Evolutionary conservation across 2,113 vertebrate genomes (phyloP).

Genomic region (Leuciscus idus): DNA sequence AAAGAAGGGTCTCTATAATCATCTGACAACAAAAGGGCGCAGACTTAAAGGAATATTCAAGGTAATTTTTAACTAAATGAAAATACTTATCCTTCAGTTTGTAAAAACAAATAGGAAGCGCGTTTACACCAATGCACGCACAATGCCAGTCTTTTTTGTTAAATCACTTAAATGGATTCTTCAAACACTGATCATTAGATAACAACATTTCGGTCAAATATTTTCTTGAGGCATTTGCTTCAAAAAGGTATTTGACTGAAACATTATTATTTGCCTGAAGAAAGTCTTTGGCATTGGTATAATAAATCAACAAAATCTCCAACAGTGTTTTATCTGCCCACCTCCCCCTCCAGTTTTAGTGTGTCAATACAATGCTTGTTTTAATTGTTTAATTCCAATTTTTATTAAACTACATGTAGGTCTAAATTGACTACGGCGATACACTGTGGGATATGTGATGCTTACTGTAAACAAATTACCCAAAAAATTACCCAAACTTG

Average conservation of each 20-base stretch:
- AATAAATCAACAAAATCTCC: background rate
- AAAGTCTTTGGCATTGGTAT: background rate
- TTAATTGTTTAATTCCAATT: background rate
- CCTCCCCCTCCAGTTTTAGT: background rate
- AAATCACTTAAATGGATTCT: background rate
- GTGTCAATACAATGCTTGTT: background rate
- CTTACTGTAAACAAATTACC: background rate
- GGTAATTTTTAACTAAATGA: background rate
- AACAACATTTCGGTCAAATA: background rate
- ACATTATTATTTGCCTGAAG: background rate
- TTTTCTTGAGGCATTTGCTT: background rate
- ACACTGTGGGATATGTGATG: background rate
- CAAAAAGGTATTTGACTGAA: background rate
- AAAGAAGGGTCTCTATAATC: constrained; percentile 49
- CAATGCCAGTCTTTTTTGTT: background rate
- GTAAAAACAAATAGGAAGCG: background rate
- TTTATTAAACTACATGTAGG: background rate
- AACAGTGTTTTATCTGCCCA: background rate
- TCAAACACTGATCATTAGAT: background rate
- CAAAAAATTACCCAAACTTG: background rate
- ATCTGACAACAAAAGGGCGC: constrained; percentile 40
- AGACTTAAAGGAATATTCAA: background rate
- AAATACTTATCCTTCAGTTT: background rate
- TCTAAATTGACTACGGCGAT: background rate
- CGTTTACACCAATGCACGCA: background rate